Percentiles rank a stretch among this genome's conserved stretches.
Conservation (phyloP, 2,888 invertebrate genomes). For the Xanthia icteritia region DNA sequence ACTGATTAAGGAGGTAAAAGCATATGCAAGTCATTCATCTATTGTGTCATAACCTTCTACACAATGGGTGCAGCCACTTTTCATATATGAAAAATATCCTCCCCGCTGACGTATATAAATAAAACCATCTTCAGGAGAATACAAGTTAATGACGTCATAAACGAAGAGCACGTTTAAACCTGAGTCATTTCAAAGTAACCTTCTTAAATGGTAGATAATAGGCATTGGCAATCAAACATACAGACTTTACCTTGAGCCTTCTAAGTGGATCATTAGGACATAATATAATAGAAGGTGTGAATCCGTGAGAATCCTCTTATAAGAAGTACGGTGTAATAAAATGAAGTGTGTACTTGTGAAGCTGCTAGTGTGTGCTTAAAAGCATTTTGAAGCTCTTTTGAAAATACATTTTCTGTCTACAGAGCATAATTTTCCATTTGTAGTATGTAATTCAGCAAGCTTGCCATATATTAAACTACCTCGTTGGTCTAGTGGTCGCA, state of each 20-base stretch:
- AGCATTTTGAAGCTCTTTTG: not conserved
- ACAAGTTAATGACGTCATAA: constrained; percentile 29
- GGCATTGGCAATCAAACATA: constrained; percentile 25
- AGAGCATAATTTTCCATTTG: not conserved
- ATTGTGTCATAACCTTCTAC: not conserved
- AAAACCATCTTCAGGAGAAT: not conserved
- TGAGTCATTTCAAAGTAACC: constrained; percentile 26
- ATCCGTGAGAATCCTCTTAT: constrained; percentile 20
- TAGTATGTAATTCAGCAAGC: not conserved
- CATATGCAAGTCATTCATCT: not conserved
- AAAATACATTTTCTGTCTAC: not conserved
- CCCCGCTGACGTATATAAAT: not conserved
- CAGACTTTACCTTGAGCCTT: constrained; percentile 45
- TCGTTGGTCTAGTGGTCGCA: not conserved
- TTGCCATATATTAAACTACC: not conserved
- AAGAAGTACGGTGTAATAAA: constrained; percentile 5
- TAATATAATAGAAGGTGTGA: constrained; percentile 34
- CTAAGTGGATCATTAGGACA: constrained; percentile 43
- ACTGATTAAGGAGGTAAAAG: not conserved
- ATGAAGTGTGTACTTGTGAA: not conserved
- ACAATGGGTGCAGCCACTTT: not conserved
- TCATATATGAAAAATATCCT: not conserved
- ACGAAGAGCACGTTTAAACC: not conserved
- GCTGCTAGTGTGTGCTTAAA: not conserved
- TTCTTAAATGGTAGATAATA: constrained; percentile 8